Evolutionary conservation across 2,888 invertebrate species (phyloP).

Genomic region (Choristoneura rosaceana): DNA sequence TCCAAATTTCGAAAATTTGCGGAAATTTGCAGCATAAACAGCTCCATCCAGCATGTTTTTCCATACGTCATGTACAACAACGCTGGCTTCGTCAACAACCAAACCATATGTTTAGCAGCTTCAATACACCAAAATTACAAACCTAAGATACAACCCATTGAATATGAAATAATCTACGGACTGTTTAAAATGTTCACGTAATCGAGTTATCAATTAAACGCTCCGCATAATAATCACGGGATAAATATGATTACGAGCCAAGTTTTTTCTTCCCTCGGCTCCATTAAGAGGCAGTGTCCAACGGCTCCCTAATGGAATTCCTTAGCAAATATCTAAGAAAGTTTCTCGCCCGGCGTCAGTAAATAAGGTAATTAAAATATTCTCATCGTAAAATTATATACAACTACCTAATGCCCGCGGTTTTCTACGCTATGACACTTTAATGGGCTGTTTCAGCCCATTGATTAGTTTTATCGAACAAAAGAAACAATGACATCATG

Average conservation of each 20-base stretch:
- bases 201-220: conserved; percentile 10
- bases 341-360: conserved; percentile 8
- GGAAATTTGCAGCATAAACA: too few relatives aligned
- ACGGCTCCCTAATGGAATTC: conserved; percentile 25
- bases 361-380: conserved; percentile 21
- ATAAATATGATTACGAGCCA: conserved; percentile 18
- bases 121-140: too few relatives aligned
- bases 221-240: background rate
- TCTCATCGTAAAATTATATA: background rate
- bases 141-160: too few relatives aligned
- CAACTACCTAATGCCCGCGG: background rate
- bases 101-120: too few relatives aligned
- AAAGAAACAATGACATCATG: too few relatives aligned
- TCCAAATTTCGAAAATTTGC: too few relatives aligned
- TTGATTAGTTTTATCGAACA: too few relatives aligned
- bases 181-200: background rate
- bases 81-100: too few relatives aligned
- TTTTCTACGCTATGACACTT: too few relatives aligned
- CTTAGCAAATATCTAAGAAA: conserved; percentile 25
- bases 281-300: conserved; percentile 27
- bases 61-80: too few relatives aligned
- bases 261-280: conserved; percentile 20
- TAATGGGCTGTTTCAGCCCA: too few relatives aligned
- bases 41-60: too few relatives aligned
- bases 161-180: background rate